Conservation (phyloP, 2,888 invertebrate species). For the Chrysomela aeneicollis region DNA sequence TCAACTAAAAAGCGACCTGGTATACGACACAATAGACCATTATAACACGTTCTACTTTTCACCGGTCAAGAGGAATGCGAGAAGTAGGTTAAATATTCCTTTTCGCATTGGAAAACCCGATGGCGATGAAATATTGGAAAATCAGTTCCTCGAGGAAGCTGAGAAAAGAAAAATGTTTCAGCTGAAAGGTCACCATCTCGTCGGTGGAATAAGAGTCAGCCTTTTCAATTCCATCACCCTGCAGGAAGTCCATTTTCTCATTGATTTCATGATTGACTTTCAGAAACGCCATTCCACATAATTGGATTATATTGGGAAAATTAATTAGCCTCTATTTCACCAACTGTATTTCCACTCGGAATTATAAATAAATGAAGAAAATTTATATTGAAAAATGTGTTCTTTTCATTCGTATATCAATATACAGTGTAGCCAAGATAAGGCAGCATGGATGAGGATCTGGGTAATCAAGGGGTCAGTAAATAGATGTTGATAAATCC, state of each 20-base stretch:
- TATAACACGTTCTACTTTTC: conserved; percentile 88
- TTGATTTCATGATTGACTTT: conserved; percentile 64
- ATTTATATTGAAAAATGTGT: too few relatives aligned
- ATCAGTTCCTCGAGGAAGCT: conserved; percentile 85
- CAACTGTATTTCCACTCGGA: too few relatives aligned
- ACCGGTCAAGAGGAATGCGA: conserved; percentile 73
- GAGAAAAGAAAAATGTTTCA: conserved; percentile 80
- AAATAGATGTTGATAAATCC: too few relatives aligned
- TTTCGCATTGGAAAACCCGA: conserved; percentile 78
- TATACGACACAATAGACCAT: conserved; percentile 83
- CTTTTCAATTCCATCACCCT: conserved; percentile 93
- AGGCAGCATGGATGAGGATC: too few relatives aligned
- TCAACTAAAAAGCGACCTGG: conserved; percentile 73
- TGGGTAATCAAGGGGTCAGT: too few relatives aligned
- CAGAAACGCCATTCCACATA: conserved; percentile 2
- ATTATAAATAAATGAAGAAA: too few relatives aligned
- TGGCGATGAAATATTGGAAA: conserved; percentile 83
- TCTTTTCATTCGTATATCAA: too few relatives aligned
- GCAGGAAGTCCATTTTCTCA: conserved; percentile 78
- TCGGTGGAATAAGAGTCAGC: conserved; percentile 95
- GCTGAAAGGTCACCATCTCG: conserved; percentile 93
- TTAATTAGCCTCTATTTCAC: background rate
- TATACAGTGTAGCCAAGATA: too few relatives aligned
- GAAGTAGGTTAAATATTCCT: conserved; percentile 92
- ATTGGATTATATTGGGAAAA: background rate